Base-by-base conservation (phyloP, 2,797 vertebrate genomes). In the Bryconaethiops microstoma region DNA sequence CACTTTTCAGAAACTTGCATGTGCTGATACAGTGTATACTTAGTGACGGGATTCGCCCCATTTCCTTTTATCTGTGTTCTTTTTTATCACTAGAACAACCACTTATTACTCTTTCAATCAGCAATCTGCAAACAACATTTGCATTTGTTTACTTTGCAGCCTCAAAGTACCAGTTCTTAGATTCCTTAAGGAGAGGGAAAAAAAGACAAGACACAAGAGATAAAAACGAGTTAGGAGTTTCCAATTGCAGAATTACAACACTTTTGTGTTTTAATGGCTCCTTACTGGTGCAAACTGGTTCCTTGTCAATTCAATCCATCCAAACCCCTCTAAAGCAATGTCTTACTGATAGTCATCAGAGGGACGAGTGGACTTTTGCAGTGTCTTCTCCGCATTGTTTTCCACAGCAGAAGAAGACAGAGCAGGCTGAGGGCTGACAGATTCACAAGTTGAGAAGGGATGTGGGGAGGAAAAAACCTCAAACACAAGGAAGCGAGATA, bases 371-470 rank as follows among this genome's bases (percentile, higher is more conserved):
- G 25, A 82, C 90, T 84, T 83, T 85, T 74, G 2, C 73, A 40
- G 72, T 78, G 87, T 91, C 83, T 84, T 75, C 79, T 77, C 79
- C 79, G 57, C 83, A 77, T 82, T 19, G 35, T 89, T 89, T 76
- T 86, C 86, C 85, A 84, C 69, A 70, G 83, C 45, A 79, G 81
- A 82, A 59, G 71, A 71, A 48, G 77, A 83, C 65, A 55, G 74
- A 62, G 14, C 16, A 57, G 19, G 80, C 77, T 39, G 55, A 68
- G 39, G 52, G 35, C 13, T 85, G 55, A 65, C 55, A 42, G 16
- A 62, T 73, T 86, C 67, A 73, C 77, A 71, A 50, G 40, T 83
- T 54, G 82, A 88, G 88, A 80, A 73, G 78, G 78, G 88, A 90
- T 87, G 87, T 82, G 82, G 83, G 70, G 83, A 60, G 12, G 19